phyloP scores from a whole-genome alignment of 2,797 vertebrate genomes.

The Hippopotamyrus pictus region DNA sequence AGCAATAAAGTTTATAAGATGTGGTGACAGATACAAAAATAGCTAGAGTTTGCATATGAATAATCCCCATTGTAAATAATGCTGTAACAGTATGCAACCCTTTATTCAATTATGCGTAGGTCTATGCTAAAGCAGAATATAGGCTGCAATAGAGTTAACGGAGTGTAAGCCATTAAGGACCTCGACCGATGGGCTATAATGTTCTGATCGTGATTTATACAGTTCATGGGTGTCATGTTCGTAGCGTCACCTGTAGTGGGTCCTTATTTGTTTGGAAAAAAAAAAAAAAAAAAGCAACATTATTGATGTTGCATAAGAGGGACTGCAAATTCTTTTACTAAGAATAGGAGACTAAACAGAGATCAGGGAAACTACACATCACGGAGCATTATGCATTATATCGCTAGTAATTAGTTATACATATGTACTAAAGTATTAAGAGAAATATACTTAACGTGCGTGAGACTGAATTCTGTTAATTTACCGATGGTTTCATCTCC shows the following conservation, averaged over 20 bases:
- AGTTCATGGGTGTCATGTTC: background rate
- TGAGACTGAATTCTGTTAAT: no score
- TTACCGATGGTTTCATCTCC: background rate
- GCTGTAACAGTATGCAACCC: background rate
- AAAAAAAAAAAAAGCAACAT: background rate
- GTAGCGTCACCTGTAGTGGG: background rate
- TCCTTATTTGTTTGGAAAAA: background rate
- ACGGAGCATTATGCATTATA: background rate
- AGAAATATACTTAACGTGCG: background rate
- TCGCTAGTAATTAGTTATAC: background rate
- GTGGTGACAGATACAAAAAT: conserved; percentile 4
- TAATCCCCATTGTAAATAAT: background rate
- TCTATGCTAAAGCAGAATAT: background rate
- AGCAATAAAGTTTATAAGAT: background rate
- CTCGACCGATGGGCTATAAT: no score
- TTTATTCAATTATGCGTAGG: background rate
- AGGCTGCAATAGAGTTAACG: background rate
- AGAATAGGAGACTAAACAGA: background rate
- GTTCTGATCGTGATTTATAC: background rate
- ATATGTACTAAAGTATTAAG: background rate
- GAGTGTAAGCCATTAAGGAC: background rate
- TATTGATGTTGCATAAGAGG: background rate
- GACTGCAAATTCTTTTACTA: background rate
- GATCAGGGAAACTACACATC: background rate
- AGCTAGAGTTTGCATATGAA: background rate